Percentiles rank a stretch among this genome's conserved stretches.
Conservation (phyloP, 2,113 vertebrate species). For the Dissostichus mawsoni region DNA sequence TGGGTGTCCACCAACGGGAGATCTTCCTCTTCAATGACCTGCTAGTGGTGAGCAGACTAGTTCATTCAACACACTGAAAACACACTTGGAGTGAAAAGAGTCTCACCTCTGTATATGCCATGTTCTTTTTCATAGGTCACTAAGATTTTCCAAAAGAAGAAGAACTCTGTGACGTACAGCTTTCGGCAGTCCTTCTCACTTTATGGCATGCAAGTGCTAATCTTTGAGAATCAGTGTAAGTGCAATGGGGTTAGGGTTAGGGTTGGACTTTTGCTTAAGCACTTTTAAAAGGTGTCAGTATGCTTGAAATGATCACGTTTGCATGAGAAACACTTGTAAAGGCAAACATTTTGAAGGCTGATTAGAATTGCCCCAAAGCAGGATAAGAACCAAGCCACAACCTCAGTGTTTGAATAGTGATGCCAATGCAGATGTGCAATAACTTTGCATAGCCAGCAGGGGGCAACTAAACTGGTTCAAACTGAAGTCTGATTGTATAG, state of each 20-base stretch:
- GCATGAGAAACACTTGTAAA: neutral
- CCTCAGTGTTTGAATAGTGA: neutral
- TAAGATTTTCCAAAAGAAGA: constrained; percentile 99
- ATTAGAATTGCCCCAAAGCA: neutral
- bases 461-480: no score
- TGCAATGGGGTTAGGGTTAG: neutral
- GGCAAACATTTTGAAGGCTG: neutral
- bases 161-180: constrained; percentile 97
- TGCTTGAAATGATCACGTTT: neutral
- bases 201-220: constrained; percentile 95
- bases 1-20: constrained; percentile 96
- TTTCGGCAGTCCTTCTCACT: constrained; percentile 98
- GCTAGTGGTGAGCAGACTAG: constrained; percentile 88
- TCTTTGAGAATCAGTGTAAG: constrained; percentile 99
- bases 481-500: no score
- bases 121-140: constrained; percentile 88
- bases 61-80: constrained; percentile 18
- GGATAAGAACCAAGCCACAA: neutral
- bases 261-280: neutral
- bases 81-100: neutral
- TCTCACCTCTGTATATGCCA: neutral
- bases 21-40: constrained; percentile 99
- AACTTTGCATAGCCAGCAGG: no score
- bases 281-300: neutral
- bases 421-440: neutral